Conservation (phyloP, 2,888 invertebrate species). For the Nemurella pictetii region DNA sequence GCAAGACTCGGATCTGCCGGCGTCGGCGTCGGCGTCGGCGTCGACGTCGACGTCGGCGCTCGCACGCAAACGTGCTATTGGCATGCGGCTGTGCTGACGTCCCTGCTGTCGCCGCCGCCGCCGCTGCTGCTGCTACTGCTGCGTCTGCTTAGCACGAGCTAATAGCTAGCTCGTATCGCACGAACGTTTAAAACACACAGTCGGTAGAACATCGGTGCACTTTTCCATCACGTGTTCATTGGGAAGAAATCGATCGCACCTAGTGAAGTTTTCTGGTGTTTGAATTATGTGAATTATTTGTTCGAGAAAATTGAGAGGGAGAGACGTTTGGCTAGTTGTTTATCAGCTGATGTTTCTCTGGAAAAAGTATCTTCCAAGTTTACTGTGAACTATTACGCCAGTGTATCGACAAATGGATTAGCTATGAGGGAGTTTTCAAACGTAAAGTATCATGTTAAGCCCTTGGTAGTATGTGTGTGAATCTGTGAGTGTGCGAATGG, state of each 20-base stretch:
- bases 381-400: neutral
- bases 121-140: too few relatives aligned
- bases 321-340: neutral
- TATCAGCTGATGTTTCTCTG: neutral
- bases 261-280: neutral
- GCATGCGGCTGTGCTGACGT: neutral
- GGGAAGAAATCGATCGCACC: neutral
- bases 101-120: neutral
- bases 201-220: neutral
- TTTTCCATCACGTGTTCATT: neutral
- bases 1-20: neutral
- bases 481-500: neutral
- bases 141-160: neutral
- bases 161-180: neutral
- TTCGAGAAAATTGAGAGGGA: neutral
- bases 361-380: neutral
- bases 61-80: neutral
- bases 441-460: neutral
- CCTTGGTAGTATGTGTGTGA: neutral
- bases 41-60: neutral
- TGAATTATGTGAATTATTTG: neutral
- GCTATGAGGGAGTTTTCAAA: neutral
- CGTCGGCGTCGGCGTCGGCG: neutral
- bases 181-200: neutral
- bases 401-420: neutral